Conservation (phyloP, 2,888 invertebrate species). For the Phragmatobia fuliginosa region DNA sequence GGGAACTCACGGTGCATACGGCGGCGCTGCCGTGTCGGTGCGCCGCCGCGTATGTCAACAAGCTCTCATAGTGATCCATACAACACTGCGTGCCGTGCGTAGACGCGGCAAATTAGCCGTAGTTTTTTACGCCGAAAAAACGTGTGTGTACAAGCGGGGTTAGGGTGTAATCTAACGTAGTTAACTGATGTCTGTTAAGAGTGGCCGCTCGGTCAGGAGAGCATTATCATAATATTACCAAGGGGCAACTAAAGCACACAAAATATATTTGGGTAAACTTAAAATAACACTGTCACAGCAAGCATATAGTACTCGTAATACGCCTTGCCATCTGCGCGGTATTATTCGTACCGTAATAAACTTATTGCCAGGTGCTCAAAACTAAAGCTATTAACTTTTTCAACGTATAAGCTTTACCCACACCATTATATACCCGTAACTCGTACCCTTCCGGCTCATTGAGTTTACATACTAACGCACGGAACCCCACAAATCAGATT, state of each 20-base stretch:
- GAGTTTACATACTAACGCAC: slow-evolving; percentile 29
- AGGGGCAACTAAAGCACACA: neutral
- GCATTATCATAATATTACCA: no score
- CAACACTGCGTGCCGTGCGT: no score
- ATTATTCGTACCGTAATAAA: neutral
- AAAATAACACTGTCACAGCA: neutral
- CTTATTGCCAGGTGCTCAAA: neutral
- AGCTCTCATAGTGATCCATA: no score
- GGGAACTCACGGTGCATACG: no score
- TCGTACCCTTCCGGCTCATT: slow-evolving; percentile 33
- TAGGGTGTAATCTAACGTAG: no score
- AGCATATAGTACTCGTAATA: neutral
- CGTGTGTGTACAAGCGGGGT: no score
- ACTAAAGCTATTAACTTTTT: slow-evolving; percentile 21
- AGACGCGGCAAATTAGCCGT: no score
- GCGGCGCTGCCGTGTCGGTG: no score
- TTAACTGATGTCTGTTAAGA: no score
- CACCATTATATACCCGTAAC: neutral
- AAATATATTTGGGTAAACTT: neutral
- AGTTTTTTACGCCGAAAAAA: no score
- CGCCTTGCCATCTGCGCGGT: neutral
- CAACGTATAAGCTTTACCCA: slow-evolving; percentile 15
- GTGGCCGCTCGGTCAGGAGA: no score
- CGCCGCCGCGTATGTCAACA: no score
- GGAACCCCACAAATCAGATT: slow-evolving; percentile 48